Evolutionary conservation across 1,140 invertebrate species (phyloP).

Genomic region (Trissolcus basalis): DNA sequence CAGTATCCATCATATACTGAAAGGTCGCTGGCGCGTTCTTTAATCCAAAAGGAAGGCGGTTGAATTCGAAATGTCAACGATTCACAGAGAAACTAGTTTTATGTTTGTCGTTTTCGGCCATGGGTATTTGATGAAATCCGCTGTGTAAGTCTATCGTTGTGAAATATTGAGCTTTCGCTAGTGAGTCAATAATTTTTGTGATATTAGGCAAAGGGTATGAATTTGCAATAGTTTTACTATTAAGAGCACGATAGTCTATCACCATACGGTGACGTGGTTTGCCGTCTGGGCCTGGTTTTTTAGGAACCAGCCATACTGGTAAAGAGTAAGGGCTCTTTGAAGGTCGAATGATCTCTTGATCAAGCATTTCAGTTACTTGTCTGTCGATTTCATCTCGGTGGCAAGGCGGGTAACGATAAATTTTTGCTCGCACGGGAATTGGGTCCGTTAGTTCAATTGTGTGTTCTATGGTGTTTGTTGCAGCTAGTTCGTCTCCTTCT

Average conservation of each 20-base stretch:
- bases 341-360: constrained; percentile 2
- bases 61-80: background rate
- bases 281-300: background rate
- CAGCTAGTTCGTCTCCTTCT: background rate
- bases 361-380: constrained; percentile 3
- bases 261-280: constrained; percentile 7
- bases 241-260: constrained; percentile 3
- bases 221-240: constrained; percentile 1
- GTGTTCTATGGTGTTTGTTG: constrained; percentile 5
- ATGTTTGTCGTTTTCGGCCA: background rate
- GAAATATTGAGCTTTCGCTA: background rate
- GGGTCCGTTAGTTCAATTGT: background rate
- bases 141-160: background rate
- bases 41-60: constrained; percentile 3
- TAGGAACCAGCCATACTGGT: background rate
- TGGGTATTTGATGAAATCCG: constrained; percentile 4
- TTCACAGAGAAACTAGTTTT: background rate
- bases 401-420: background rate
- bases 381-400: constrained; percentile 6
- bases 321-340: background rate
- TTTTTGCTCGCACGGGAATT: constrained; percentile 3
- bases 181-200: background rate
- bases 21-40: constrained; percentile 3
- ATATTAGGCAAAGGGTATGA: constrained; percentile 1
- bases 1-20: background rate